Percentiles rank a stretch among this genome's conserved stretches.
phyloP scores from a whole-genome alignment of 2,797 vertebrate genomes.

The Poecilia velifera region DNA sequence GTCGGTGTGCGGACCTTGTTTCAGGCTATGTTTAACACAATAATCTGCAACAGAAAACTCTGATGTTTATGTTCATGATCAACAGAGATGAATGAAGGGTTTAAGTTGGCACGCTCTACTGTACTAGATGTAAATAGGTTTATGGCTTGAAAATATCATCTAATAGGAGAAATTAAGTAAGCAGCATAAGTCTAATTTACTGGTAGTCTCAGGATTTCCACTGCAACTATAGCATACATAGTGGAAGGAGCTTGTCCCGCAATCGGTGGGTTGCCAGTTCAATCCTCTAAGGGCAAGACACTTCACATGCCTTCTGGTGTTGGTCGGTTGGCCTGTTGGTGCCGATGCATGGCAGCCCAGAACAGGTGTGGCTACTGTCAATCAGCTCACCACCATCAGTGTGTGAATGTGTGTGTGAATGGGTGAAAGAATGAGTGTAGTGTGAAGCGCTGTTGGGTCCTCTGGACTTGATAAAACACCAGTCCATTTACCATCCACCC shows the following conservation, averaged over 20 bases:
- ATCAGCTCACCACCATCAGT: too few species aligned
- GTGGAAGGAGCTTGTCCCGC: too few species aligned
- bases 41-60: constrained; percentile 8
- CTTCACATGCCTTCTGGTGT: too few species aligned
- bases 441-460: too few species aligned
- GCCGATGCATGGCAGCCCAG: too few species aligned
- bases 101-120: neutral
- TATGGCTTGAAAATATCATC: neutral
- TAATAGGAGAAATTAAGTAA: neutral
- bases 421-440: too few species aligned
- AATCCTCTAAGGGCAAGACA: too few species aligned
- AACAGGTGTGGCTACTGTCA: too few species aligned
- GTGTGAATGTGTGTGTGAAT: too few species aligned
- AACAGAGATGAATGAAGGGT: constrained; percentile 15
- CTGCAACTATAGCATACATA: neutral
- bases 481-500: neutral
- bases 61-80: constrained; percentile 11
- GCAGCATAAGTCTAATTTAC: neutral
- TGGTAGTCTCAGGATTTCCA: neutral
- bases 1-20: constrained; percentile 19
- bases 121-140: neutral
- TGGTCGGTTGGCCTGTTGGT: too few species aligned
- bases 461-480: too few species aligned
- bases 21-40: constrained; percentile 15
- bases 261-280: too few species aligned